Evolutionary conservation across 2,888 invertebrate species (phyloP), one percentile per base, ranked within the genome.

Genomic region (Laothoe populi): DNA sequence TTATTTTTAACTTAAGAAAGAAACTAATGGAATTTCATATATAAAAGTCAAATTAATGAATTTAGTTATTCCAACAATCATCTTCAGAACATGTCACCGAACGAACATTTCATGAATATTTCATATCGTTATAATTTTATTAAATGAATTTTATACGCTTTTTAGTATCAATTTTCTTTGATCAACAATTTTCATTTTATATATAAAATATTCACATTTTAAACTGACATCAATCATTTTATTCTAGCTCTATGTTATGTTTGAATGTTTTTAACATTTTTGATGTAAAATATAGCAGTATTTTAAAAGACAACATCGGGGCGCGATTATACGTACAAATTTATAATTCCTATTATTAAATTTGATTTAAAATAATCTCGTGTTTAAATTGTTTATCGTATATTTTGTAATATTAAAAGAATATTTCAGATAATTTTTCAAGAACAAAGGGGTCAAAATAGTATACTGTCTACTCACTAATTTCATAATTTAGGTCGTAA

Each of bases 11-110:
- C 38, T 8, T 19, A 10, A 53, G 1, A 53, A 35, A 16, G 19
- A 53, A 31, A 53, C 49, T 49, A 19, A 53, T 53, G 16, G 35
- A 53, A 35, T 53, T 35, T 16, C 35, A 53, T 53, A 35, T 19
- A 53, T 24, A 53, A 53, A 16, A 35, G 53, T 53, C 53, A 31
- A 8, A 35, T n/a, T 10, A 11, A 53, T 5, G 5, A 53, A 53
- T 53, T 53, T 19, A 19, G 16, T 11, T 53, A 19, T 48, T n/a
- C 48, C 5, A 4, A 24, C n/a, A 48, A n/a, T 26, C 23, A 46
- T 49, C 53, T 53, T 24, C 23, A 46, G 23, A 35, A 31, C 19
- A 13, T 24, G 26, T 48, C 46, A 7, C 8, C 49, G 16, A 16
- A 11, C 19, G 53, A 11, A 53, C 16, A 35, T 4, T 53, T 35